A percentile compares a stretch with the other conserved stretches of the same genome.
phyloP scores from a whole-genome alignment of 2,888 invertebrate genomes.

The Trichopria drosophilae region DNA sequence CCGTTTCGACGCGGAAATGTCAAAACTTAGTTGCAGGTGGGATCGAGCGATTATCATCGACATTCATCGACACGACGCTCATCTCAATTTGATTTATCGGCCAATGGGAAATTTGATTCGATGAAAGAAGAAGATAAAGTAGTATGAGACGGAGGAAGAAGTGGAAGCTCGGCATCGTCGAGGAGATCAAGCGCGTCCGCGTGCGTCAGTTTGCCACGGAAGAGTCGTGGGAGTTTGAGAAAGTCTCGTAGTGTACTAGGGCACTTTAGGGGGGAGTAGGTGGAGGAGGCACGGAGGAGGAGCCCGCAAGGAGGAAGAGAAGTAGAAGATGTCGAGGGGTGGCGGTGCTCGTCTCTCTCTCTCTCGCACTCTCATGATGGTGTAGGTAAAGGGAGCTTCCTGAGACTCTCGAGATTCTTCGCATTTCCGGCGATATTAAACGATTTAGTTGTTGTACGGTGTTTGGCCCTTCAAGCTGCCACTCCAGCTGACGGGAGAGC shows the following conservation, averaged over 20 bases:
- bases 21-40: no score
- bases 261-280: not conserved
- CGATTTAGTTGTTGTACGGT: constrained; percentile 15
- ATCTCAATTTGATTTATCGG: no score
- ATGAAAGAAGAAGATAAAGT: constrained; percentile 4
- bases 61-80: no score
- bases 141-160: constrained; percentile 4
- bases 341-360: not conserved
- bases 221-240: constrained; percentile 25
- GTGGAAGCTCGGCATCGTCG: not conserved
- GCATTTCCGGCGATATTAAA: constrained; percentile 35
- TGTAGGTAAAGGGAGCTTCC: constrained; percentile 5
- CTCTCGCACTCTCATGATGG: not conserved
- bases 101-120: constrained; percentile 27
- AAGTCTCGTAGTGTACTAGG: constrained; percentile 4
- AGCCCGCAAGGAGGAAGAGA: constrained; percentile 10
- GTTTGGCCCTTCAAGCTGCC: constrained; percentile 16
- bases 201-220: constrained; percentile 2
- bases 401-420: constrained; percentile 27
- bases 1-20: no score
- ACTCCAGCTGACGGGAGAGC: constrained; percentile 23
- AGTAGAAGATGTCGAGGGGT: constrained; percentile 2
- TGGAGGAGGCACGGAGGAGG: not conserved
- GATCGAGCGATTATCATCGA: no score
- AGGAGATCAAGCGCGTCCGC: not conserved